A percentile compares a stretch with the other conserved stretches of the same genome.
These are phyloP conservation scores for Pangasius mekongensis DNA, from an alignment of 2,797 vertebrate genomes.

Conservation along the genomic window DNA sequence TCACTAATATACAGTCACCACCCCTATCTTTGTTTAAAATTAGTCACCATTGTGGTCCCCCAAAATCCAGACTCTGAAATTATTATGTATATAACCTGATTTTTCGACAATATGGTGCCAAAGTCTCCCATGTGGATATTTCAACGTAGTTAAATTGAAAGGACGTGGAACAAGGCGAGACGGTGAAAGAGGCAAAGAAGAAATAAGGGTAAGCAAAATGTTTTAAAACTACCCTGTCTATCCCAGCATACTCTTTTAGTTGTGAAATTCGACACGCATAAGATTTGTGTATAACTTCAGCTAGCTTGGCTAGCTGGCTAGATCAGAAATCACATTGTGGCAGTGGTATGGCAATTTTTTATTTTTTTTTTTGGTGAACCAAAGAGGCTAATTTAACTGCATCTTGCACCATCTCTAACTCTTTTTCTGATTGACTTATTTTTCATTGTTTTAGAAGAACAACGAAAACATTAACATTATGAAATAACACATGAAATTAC, in stretches of 20 bases:
- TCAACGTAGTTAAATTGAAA: not conserved
- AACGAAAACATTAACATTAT: no score
- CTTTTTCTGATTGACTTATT: no score
- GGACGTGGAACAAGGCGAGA: not conserved
- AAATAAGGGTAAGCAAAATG: not conserved
- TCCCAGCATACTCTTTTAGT: not conserved
- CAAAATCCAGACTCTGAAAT: not conserved
- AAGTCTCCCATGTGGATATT: not conserved
- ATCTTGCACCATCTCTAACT: no score
- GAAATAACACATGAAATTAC: no score
- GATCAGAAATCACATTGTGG: not conserved
- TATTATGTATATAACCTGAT: not conserved
- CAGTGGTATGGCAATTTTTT: not conserved
- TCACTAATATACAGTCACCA: not conserved
- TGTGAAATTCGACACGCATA: not conserved
- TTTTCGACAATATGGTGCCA: not conserved
- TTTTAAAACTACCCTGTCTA: not conserved
- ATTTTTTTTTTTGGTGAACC: no score
- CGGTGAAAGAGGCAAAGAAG: not conserved
- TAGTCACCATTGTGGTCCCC: not conserved
- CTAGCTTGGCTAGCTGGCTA: not conserved
- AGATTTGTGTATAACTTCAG: not conserved
- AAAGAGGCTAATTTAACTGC: not conserved
- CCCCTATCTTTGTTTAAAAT: not conserved
- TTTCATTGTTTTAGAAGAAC: no score